These are phyloP conservation scores for Forficula auricularia DNA, from an alignment of 1,140 invertebrate genomes.

Conservation along the genomic window DNA sequence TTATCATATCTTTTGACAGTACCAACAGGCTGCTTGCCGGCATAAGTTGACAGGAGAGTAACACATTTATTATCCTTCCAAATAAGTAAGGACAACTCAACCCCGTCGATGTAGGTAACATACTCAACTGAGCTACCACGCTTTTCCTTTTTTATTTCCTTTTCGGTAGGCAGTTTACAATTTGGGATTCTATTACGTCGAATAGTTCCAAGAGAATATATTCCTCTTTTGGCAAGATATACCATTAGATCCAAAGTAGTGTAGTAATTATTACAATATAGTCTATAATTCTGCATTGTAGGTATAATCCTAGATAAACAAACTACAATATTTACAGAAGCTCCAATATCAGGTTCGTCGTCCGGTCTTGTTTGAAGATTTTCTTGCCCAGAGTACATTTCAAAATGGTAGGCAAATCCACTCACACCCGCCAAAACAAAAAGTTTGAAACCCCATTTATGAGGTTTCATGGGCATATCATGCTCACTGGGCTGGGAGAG, in stretches of 20 bases:
- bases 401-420: constrained; percentile 22
- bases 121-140: constrained; percentile 11
- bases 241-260: constrained; percentile 11
- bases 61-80: constrained; percentile 24
- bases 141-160: constrained; percentile 11
- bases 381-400: constrained; percentile 19
- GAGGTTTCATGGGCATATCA: constrained; percentile 21
- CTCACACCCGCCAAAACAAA: constrained; percentile 23
- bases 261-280: constrained; percentile 17
- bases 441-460: constrained; percentile 20
- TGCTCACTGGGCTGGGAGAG: constrained; percentile 18
- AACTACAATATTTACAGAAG: constrained; percentile 12
- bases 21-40: constrained; percentile 20
- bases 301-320: constrained; percentile 9
- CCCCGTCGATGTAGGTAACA: constrained; percentile 8
- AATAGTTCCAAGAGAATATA: constrained; percentile 12
- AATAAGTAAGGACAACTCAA: constrained; percentile 12
- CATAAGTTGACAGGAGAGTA: constrained; percentile 23
- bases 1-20: constrained; percentile 22
- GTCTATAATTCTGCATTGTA: constrained; percentile 9
- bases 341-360: constrained; percentile 13
- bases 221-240: constrained; percentile 10
- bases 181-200: constrained; percentile 13
- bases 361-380: constrained; percentile 7
- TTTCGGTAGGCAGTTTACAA: constrained; percentile 13